Percentiles rank a stretch among this genome's conserved stretches.
Evolutionary conservation across 1,140 invertebrate genomes (phyloP).

Genomic region (Rhagoletis pomonella): DNA sequence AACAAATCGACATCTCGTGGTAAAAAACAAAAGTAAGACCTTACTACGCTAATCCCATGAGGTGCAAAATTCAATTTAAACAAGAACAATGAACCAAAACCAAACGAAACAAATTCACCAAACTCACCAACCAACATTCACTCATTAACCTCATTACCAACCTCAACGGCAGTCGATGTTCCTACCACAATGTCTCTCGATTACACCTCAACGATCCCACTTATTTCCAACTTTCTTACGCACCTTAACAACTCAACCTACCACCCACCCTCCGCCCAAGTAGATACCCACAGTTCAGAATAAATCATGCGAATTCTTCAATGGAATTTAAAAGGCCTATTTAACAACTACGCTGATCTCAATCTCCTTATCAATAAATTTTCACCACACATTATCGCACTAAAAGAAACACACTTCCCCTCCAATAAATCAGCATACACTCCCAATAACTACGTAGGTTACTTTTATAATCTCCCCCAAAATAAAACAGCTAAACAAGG

Average conservation of each 20-base stretch:
- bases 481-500: background rate
- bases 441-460: background rate
- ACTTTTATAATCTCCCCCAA: background rate
- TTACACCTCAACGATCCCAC: background rate
- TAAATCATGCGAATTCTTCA: constrained; percentile 13
- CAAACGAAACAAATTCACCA: background rate
- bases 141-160: too few relatives aligned
- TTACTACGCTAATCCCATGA: constrained; percentile 48
- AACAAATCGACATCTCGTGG: constrained; percentile 45
- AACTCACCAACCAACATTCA: background rate
- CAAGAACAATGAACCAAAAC: too few relatives aligned
- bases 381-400: background rate
- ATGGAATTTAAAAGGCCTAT: background rate
- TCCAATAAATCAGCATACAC: background rate
- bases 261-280: background rate
- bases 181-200: background rate
- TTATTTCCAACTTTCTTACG: too few relatives aligned
- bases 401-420: background rate
- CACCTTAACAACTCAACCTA: background rate
- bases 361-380: background rate
- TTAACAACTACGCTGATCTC: background rate
- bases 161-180: background rate
- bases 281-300: background rate
- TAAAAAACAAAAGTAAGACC: constrained; percentile 22
- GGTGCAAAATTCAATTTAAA: background rate